Conservation (phyloP, 2,797 vertebrate genomes). For the Bradypus variegatus region DNA sequence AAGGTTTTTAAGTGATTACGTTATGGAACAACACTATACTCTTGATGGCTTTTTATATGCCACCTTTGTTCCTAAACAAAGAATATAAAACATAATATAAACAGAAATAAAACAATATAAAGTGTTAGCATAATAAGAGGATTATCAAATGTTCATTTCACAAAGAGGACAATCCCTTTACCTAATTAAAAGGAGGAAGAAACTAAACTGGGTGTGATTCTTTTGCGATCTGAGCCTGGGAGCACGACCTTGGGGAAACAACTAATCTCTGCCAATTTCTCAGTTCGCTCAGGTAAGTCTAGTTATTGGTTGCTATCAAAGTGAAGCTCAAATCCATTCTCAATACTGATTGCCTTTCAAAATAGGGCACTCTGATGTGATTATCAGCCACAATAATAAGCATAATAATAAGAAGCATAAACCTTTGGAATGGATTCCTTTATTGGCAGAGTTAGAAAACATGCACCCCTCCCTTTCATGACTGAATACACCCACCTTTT, state of each 20-base stretch:
- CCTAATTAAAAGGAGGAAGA: slow-evolving; percentile 6
- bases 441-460: neutral
- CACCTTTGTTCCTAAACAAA: slow-evolving; percentile 3
- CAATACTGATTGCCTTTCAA: neutral
- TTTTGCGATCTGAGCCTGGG: neutral
- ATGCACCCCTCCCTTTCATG: neutral
- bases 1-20: neutral
- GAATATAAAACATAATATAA: neutral
- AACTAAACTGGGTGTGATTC: neutral
- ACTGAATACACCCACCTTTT: neutral
- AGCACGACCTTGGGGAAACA: neutral
- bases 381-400: neutral
- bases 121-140: neutral
- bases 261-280: neutral
- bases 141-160: slow-evolving; percentile 13
- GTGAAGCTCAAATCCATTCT: neutral
- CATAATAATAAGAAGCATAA: neutral
- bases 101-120: neutral
- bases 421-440: neutral
- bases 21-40: neutral
- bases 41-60: neutral
- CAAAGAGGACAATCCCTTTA: neutral
- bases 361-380: neutral
- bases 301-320: neutral
- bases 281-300: neutral